phyloP scores from a whole-genome alignment of 2,797 vertebrate genomes.

The Cossypha heuglini region DNA sequence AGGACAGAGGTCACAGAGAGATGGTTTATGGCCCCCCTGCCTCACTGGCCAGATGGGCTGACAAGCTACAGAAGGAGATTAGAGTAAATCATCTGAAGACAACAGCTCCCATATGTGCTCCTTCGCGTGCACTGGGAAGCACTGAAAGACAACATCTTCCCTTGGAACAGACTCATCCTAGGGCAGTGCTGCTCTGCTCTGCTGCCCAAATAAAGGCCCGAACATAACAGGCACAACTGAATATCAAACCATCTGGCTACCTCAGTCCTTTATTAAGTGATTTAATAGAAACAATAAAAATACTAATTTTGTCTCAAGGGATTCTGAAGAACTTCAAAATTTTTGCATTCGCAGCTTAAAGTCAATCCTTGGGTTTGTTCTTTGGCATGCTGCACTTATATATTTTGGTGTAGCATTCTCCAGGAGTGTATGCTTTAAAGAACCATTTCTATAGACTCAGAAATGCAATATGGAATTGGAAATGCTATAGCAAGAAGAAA shows the following conservation, averaged over 20 bases:
- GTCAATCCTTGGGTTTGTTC: neutral
- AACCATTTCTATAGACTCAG: neutral
- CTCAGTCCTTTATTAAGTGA: neutral
- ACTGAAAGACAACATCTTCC: neutral
- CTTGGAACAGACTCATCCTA: neutral
- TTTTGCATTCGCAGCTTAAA: neutral
- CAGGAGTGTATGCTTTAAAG: neutral
- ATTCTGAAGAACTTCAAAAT: neutral
- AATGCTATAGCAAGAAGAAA: neutral
- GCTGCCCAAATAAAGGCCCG: neutral
- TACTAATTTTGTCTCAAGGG: neutral
- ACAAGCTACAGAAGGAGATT: constrained; percentile 29
- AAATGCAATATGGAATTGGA: neutral
- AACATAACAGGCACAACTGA: neutral
- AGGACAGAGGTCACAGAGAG: neutral
- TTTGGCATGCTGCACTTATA: accelerated
- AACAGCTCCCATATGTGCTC: constrained; percentile 12
- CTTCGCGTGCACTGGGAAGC: neutral
- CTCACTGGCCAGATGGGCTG: constrained; percentile 31
- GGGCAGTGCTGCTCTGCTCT: neutral
- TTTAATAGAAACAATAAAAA: neutral
- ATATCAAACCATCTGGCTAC: neutral
- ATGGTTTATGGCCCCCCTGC: neutral
- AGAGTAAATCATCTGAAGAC: constrained; percentile 32
- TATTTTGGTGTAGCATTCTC: neutral